These are phyloP conservation scores for Lepus americanus DNA, from an alignment of 2,113 vertebrate genomes.

Conservation along the genomic window DNA sequence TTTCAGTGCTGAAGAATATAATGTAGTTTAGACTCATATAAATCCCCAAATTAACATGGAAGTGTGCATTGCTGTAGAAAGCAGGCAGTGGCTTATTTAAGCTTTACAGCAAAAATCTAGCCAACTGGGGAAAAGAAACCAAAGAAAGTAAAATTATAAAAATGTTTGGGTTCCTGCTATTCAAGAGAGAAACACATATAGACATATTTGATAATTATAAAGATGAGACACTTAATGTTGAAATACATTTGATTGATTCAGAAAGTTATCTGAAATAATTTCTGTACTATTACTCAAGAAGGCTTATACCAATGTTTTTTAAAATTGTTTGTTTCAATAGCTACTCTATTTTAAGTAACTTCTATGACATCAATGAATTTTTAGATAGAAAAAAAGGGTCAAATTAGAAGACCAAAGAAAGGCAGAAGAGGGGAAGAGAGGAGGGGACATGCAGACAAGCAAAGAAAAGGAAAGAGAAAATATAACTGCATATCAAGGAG, in stretches of 20 bases:
- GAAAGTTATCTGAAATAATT: background rate
- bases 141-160: background rate
- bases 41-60: constrained; percentile 13
- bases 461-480: background rate
- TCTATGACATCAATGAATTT: background rate
- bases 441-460: background rate
- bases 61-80: background rate
- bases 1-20: background rate
- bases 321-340: constrained; percentile 26
- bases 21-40: background rate
- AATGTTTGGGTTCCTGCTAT: background rate
- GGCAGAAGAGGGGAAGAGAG: background rate
- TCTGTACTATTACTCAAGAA: background rate
- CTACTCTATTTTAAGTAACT: background rate
- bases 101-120: constrained; percentile 40
- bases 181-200: background rate
- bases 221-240: constrained; percentile 8
- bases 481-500: background rate
- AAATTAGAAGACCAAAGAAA: background rate
- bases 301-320: background rate
- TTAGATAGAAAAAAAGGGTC: background rate
- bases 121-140: background rate
- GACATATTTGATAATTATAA: background rate
- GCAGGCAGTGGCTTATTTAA: constrained; percentile 11
- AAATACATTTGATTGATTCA: background rate